These are phyloP conservation scores for Clivina fossor DNA, from an alignment of 2,888 invertebrate species.

Conservation along the genomic window DNA sequence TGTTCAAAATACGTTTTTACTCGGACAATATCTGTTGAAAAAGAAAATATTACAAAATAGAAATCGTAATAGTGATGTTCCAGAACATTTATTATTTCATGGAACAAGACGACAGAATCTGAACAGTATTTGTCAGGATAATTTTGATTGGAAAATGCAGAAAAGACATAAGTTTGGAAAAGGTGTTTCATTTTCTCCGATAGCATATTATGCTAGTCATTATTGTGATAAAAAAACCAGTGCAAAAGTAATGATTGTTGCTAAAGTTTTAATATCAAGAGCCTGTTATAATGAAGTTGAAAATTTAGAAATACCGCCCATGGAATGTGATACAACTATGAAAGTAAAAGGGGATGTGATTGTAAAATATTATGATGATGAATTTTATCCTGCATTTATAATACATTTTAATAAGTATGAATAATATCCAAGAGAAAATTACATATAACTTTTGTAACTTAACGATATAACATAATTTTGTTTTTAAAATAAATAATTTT, in stretches of 20 bases:
- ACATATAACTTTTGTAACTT: no score
- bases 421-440: no score
- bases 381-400: conserved; percentile 45
- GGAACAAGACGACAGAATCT: conserved; percentile 42
- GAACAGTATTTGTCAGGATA: conserved; percentile 42
- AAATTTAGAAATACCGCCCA: conserved; percentile 43
- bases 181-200: conserved; percentile 45
- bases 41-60: conserved; percentile 38
- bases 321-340: conserved; percentile 44
- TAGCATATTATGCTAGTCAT: conserved; percentile 42
- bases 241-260: conserved; percentile 43
- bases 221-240: conserved; percentile 39
- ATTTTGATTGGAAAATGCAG: conserved; percentile 46
- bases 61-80: conserved; percentile 31
- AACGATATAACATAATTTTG: no score
- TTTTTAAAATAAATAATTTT: no score
- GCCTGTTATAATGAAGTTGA: no score
- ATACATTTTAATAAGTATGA: conserved; percentile 44
- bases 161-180: conserved; percentile 43
- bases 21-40: conserved; percentile 37
- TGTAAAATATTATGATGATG: conserved; percentile 47
- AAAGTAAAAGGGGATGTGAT: conserved; percentile 43
- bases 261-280: conserved; percentile 40
- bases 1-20: conserved; percentile 36
- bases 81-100: conserved; percentile 43